Evolutionary conservation across 2,113 vertebrate genomes (phyloP).

Genomic region (Tragelaphus buxtoni): DNA sequence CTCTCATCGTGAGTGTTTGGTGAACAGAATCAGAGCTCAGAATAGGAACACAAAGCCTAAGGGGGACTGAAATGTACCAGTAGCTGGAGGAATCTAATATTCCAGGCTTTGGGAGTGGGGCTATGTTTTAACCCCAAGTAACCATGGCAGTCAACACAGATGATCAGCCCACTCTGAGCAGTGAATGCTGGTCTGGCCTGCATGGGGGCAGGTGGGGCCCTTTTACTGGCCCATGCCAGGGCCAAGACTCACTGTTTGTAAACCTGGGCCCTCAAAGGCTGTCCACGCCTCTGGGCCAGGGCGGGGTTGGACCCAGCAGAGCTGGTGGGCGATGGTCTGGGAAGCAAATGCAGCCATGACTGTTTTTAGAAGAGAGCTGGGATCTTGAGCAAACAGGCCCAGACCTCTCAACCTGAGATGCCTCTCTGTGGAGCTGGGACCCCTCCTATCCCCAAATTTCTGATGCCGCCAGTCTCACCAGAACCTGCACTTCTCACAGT

Average conservation of each 20-base stretch:
- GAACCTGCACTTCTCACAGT: neutral
- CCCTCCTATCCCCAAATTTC: neutral
- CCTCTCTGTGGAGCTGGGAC: neutral
- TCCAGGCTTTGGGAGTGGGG: neutral
- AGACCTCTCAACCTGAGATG: neutral
- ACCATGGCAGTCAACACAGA: neutral
- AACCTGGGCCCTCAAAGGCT: neutral
- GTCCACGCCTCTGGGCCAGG: neutral
- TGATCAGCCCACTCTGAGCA: too few species aligned
- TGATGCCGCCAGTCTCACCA: neutral
- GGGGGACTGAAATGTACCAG: neutral
- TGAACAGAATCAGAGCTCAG: neutral
- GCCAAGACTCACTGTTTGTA: neutral
- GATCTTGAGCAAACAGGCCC: neutral
- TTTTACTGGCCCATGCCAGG: neutral
- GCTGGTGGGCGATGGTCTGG: neutral
- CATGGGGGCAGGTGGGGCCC: neutral
- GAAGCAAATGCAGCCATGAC: neutral
- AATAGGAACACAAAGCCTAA: neutral
- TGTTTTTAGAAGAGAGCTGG: neutral
- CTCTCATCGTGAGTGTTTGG: neutral
- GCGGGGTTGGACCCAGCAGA: too few species aligned
- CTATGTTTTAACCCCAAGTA: neutral
- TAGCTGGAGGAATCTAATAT: neutral
- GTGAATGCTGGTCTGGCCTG: neutral